Evolutionary conservation across 1,140 invertebrate genomes (phyloP).

Genomic region (Aphelinus certus): DNA sequence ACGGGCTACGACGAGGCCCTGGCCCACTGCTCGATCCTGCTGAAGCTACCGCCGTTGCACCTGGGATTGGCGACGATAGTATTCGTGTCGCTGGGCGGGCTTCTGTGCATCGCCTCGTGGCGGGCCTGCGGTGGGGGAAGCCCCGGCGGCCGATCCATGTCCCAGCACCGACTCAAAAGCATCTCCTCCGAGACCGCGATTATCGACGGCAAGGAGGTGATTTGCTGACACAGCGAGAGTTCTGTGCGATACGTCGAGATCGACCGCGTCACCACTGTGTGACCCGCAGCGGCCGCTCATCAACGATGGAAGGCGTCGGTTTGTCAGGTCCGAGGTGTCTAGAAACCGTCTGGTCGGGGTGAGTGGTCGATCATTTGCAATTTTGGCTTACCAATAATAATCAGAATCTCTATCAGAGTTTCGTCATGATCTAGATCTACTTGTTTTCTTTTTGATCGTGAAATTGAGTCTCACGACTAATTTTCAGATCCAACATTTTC

Average conservation of each 20-base stretch:
- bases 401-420: too few species aligned
- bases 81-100: constrained; percentile 54
- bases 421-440: too few species aligned
- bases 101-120: constrained; percentile 65
- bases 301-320: too few species aligned
- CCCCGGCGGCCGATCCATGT: constrained; percentile 69
- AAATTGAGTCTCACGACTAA: too few species aligned
- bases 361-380: too few species aligned
- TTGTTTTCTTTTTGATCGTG: too few species aligned
- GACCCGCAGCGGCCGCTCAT: constrained; percentile 63
- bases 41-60: constrained; percentile 78
- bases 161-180: constrained; percentile 80
- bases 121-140: constrained; percentile 71
- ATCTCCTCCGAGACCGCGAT: constrained; percentile 81
- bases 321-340: too few species aligned
- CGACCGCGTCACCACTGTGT: constrained; percentile 88
- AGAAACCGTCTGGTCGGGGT: too few species aligned
- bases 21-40: constrained; percentile 78
- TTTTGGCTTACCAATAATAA: too few species aligned
- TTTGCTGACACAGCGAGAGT: constrained; percentile 93
- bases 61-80: constrained; percentile 68
- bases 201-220: constrained; percentile 85
- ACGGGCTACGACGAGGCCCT: constrained; percentile 88
- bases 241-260: constrained; percentile 90
- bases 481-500: too few species aligned